Evolutionary conservation across 2,888 invertebrate genomes (phyloP).

Genomic region (Eupithecia inturbata): DNA sequence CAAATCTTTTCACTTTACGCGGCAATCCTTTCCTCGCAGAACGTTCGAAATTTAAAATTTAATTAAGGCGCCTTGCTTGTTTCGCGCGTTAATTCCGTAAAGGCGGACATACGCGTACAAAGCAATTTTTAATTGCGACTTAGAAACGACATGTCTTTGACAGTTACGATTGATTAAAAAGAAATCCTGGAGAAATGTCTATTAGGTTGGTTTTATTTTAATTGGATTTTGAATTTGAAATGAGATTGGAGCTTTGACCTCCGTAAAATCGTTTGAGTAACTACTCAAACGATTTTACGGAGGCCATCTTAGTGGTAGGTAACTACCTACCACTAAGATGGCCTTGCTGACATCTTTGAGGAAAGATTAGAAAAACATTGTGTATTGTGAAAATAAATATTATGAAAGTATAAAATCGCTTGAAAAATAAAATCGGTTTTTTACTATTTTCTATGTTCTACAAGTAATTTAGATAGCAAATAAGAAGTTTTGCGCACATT

Average conservation of each 20-base stretch:
- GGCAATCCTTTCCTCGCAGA: slow-evolving; percentile 55
- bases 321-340: too few relatives aligned
- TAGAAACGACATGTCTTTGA: slow-evolving; percentile 69
- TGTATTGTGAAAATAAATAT: too few relatives aligned
- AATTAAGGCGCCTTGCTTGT: slow-evolving; percentile 61
- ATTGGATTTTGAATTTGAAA: background rate
- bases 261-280: background rate
- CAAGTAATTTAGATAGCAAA: too few relatives aligned
- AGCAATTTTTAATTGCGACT: slow-evolving; percentile 78
- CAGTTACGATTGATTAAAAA: slow-evolving; percentile 72
- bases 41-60: slow-evolving; percentile 58
- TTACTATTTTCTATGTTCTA: too few relatives aligned
- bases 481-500: too few relatives aligned
- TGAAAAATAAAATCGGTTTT: too few relatives aligned
- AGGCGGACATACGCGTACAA: slow-evolving; percentile 72
- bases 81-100: slow-evolving; percentile 72
- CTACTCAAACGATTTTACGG: background rate
- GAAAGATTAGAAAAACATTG: background rate
- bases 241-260: background rate
- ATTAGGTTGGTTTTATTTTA: slow-evolving; percentile 6
- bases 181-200: slow-evolving; percentile 33
- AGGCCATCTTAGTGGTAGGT: background rate
- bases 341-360: background rate
- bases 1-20: slow-evolving; percentile 42
- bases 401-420: too few relatives aligned